Percentiles rank a stretch among this genome's conserved stretches.
phyloP scores from a whole-genome alignment of 2,113 vertebrate genomes.

The Platysternon megacephalum region DNA sequence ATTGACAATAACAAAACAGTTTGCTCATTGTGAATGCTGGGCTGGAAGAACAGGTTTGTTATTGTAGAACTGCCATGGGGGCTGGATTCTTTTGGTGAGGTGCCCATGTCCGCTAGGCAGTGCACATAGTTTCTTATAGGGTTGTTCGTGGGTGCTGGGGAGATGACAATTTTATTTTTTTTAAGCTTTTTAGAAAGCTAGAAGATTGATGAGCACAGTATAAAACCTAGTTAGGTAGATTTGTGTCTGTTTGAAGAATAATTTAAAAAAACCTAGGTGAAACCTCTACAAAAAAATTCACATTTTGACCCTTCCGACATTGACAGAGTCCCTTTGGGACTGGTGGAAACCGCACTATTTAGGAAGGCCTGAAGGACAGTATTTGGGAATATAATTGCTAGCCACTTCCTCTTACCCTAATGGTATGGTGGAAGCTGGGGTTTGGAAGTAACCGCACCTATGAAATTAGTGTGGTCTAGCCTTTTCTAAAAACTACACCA shows the following conservation, averaged over 20 bases:
- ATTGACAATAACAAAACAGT: not conserved
- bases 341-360: not conserved
- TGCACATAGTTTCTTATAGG: not conserved
- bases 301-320: not conserved
- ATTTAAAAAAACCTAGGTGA: not conserved
- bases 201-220: not conserved
- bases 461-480: conserved; percentile 19
- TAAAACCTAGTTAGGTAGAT: not conserved
- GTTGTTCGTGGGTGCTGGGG: not conserved
- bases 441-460: conserved; percentile 28
- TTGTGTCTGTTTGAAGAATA: not conserved
- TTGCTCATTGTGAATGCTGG: conserved; percentile 21
- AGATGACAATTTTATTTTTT: not conserved
- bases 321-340: not conserved
- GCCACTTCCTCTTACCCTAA: conserved; percentile 6
- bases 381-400: conserved; percentile 18
- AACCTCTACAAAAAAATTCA: not conserved
- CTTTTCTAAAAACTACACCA: not conserved
- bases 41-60: not conserved
- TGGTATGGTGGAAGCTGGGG: conserved; percentile 44
- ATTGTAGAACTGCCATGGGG: conserved; percentile 9
- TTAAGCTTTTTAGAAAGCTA: not conserved
- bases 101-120: not conserved
- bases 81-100: conserved; percentile 23
- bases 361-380: not conserved